Conservation (phyloP, 2,888 invertebrate genomes). For the Pammene fasciana region DNA sequence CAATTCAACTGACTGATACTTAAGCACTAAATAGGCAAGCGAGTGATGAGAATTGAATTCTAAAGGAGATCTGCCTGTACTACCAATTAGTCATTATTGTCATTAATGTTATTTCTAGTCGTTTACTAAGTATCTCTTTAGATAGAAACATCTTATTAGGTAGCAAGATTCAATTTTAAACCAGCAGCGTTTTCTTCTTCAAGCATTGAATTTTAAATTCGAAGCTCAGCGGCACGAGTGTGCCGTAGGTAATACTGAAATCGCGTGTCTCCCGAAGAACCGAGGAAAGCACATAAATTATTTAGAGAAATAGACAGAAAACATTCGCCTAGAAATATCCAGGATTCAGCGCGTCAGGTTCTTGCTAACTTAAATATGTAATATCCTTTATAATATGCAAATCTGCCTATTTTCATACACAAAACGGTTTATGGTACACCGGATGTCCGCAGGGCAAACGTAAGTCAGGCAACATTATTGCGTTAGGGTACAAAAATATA, state of each 20-base stretch:
- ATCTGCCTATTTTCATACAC: slow-evolving; percentile 22
- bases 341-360: slow-evolving; percentile 16
- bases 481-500: background rate
- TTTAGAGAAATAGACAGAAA: slow-evolving; percentile 20
- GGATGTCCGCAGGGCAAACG: slow-evolving; percentile 8
- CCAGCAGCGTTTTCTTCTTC: slow-evolving; percentile 6
- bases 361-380: slow-evolving; percentile 26
- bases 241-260: slow-evolving; percentile 2
- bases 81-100: too few species aligned
- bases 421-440: background rate
- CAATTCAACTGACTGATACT: too few species aligned
- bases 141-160: too few species aligned
- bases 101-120: too few species aligned
- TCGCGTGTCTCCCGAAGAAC: slow-evolving; percentile 18
- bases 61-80: too few species aligned
- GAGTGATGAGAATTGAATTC: too few species aligned
- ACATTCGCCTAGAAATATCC: slow-evolving; percentile 15
- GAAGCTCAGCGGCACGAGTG: background rate
- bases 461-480: background rate
- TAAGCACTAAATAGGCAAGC: too few species aligned
- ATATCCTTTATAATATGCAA: slow-evolving; percentile 24
- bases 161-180: background rate
- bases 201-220: slow-evolving; percentile 19
- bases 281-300: slow-evolving; percentile 17
- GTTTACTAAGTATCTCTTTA: too few species aligned